Conservation (phyloP, 2,113 vertebrate species). For the Lasiurus borealis region DNA sequence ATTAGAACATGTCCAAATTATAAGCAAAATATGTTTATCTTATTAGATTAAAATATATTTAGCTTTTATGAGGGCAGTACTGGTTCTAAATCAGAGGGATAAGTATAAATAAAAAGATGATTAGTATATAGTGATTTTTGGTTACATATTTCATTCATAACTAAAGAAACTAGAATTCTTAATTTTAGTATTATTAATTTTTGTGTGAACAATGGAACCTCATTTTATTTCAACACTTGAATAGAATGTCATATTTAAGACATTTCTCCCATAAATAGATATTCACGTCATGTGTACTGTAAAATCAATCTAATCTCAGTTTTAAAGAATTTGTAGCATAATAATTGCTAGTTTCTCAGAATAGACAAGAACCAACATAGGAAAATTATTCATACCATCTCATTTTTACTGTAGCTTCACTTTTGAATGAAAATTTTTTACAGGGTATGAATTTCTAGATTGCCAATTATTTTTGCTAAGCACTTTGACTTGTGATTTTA, state of each 20-base stretch:
- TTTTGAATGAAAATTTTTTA: conserved; percentile 3
- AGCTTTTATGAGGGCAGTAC: background rate
- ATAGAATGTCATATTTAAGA: background rate
- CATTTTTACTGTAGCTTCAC: background rate
- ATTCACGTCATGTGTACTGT: background rate
- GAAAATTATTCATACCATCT: background rate
- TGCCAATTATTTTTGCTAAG: background rate
- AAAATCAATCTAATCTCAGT: conserved; percentile 15
- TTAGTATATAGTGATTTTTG: background rate
- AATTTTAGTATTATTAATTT: conserved; percentile 38
- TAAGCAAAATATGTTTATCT: background rate
- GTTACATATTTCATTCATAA: background rate
- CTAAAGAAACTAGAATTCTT: conserved; percentile 31
- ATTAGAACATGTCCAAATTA: background rate
- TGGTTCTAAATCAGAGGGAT: background rate
- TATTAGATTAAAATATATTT: conserved; percentile 11
- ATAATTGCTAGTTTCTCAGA: background rate
- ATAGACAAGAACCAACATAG: background rate
- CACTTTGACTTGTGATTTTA: background rate
- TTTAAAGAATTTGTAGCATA: background rate
- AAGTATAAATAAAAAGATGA: conserved; percentile 4
- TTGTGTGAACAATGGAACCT: background rate
- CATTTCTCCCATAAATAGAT: background rate
- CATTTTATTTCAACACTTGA: too few species aligned
- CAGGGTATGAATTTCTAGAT: background rate